Evolutionary conservation across 2,113 vertebrate genomes (phyloP).

Genomic region (Plestiodon gilberti): DNA sequence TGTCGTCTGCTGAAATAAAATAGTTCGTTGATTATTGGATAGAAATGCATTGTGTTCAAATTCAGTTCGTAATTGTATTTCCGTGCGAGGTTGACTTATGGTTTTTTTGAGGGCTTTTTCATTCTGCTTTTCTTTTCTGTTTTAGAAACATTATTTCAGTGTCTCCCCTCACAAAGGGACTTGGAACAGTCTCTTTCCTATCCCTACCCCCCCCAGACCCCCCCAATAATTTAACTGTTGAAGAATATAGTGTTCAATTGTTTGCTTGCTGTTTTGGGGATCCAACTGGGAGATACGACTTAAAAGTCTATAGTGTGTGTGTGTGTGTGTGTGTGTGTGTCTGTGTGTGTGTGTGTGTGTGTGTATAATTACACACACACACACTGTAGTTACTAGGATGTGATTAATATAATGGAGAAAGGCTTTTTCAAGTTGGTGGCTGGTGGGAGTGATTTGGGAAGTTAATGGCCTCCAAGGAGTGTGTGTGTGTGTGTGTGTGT

Average conservation of each 20-base stretch:
- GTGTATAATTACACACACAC: too few relatives aligned
- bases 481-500: not conserved
- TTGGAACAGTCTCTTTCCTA: not conserved
- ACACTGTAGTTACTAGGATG: fast-evolving
- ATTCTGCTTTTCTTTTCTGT: slow-evolving; percentile 47
- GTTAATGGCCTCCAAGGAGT: not conserved
- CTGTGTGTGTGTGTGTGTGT: too few relatives aligned
- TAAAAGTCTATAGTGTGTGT: fast-evolving
- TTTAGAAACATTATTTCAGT: slow-evolving; percentile 56
- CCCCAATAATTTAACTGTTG: not conserved
- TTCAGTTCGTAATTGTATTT: slow-evolving; percentile 64
- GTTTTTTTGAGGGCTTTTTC: slow-evolving; percentile 59
- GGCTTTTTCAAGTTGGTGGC: not conserved
- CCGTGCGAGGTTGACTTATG: slow-evolving; percentile 45
- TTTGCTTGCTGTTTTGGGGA: fast-evolving
- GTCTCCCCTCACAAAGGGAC: not conserved
- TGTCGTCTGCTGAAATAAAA: slow-evolving; percentile 60
- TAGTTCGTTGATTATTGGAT: slow-evolving; percentile 74
- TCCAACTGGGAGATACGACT: fast-evolving
- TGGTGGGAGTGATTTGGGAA: not conserved
- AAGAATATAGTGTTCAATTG: not conserved
- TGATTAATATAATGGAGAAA: fast-evolving
- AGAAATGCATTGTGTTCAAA: slow-evolving; percentile 73
- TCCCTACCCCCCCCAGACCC: not conserved
- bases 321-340: too few relatives aligned